Evolutionary conservation across 2,113 vertebrate genomes (phyloP).

Genomic region (Rhipidura dahli): DNA sequence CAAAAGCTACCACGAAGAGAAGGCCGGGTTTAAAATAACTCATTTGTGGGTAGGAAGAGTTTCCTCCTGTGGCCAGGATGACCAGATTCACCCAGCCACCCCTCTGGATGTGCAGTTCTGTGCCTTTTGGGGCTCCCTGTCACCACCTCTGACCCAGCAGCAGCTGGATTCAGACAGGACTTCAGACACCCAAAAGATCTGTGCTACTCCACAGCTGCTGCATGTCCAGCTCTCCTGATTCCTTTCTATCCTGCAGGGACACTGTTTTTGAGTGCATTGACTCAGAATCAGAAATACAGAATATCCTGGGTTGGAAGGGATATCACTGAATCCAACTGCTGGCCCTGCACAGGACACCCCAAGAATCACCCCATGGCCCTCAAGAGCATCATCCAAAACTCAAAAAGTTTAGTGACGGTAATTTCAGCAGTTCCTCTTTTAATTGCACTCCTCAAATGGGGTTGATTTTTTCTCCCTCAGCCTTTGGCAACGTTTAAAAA

Average conservation of each 20-base stretch:
- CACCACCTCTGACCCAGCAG: not conserved
- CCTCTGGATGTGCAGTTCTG: not conserved
- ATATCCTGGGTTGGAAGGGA: not conserved
- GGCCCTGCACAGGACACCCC: not conserved
- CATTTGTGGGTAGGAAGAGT: not conserved
- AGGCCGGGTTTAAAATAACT: not conserved
- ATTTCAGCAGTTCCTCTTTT: not conserved
- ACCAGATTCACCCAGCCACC: not conserved
- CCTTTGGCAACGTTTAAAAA: not conserved
- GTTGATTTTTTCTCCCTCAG: fast-evolving
- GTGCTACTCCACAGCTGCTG: not conserved
- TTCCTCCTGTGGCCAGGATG: not conserved
- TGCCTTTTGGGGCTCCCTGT: not conserved
- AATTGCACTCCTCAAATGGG: not conserved
- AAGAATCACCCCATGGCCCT: not conserved
- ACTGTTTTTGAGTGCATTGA: not conserved
- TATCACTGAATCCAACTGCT: fast-evolving
- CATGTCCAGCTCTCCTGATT: not conserved
- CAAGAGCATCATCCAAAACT: not conserved
- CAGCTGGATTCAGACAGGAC: not conserved
- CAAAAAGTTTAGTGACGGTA: not conserved
- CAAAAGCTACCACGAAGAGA: not conserved
- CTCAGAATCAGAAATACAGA: not conserved
- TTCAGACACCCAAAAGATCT: not conserved
- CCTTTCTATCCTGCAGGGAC: not conserved